Evolutionary conservation across 2,797 vertebrate species (phyloP), one percentile per base, ranked within the genome.

Genomic region (Pangasius djambal): DNA sequence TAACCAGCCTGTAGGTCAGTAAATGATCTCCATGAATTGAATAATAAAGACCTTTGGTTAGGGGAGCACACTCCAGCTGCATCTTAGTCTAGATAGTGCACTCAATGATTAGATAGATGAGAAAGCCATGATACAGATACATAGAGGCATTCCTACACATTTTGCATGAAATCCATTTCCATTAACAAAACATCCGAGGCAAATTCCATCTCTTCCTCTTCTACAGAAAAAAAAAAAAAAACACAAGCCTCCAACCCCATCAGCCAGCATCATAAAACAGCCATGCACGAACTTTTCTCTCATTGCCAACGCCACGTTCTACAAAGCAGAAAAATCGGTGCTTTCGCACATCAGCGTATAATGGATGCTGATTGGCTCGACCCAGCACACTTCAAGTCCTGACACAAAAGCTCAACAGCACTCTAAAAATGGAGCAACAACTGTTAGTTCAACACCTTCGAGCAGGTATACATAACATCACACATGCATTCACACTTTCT

Each of bases 381-480:
- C 31, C 3, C 13, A 2, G n/a, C 25, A 63, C 13, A 28, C 37
- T 50, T 44, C 13, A 48, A 48, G 20, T n/a, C 13, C 18, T 10
- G 28, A 63, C 22, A 44, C 0, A 18, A 6, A 48, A 48, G 48
- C 40, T 48, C 20, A 48, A 44, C 48, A 16, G 31, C 15, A 28
- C 1, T 61, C 37, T 63, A 63, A 83, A 83, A 63, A 63, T 25
- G 63, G 18, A 48, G 37, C 4, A 5, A 4, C 1, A 10, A 31
- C 40, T 18, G 40, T 48, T 67, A 50, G 82, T 67, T 50, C 28
- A 67, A 50, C 61, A 50, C 63, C 18, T 52, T 20, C 4, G 10
- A 48, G 3, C 61, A 84, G 82, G 61, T 84, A 84, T 69, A 84
- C 40, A 50, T 6, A 37, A 57, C 7, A 83, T 83, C 59, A 65